Evolutionary conservation across 1,140 invertebrate genomes (phyloP).

Genomic region (Platyscapa corneri): DNA sequence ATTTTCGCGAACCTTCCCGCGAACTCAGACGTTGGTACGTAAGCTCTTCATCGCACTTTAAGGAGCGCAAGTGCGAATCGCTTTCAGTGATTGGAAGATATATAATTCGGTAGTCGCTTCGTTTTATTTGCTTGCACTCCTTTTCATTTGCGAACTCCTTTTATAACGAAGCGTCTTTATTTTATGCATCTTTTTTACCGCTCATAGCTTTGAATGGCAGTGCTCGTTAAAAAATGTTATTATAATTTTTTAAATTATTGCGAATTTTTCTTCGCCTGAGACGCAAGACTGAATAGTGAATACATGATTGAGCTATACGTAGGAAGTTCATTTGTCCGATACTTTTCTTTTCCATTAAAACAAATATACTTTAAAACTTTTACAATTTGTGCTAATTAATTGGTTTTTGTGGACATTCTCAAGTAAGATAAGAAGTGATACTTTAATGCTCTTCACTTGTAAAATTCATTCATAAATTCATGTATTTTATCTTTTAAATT

Average conservation of each 20-base stretch:
- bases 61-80: background rate
- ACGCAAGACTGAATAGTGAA: background rate
- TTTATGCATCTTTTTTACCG: too few relatives aligned
- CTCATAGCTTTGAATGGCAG: too few relatives aligned
- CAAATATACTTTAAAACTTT: background rate
- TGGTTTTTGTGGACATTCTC: background rate
- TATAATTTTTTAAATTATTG: too few relatives aligned
- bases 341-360: too few relatives aligned
- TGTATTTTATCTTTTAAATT: background rate
- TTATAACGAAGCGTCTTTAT: too few relatives aligned
- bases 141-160: too few relatives aligned
- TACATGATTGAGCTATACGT: background rate
- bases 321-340: background rate
- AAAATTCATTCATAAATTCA: background rate
- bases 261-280: too few relatives aligned
- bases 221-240: too few relatives aligned
- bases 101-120: too few relatives aligned
- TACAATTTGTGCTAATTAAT: background rate
- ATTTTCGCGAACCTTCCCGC: conserved; percentile 38
- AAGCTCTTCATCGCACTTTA: background rate
- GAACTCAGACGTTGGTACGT: background rate
- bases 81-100: too few relatives aligned
- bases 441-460: background rate
- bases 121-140: too few relatives aligned
- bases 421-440: background rate